Evolutionary conservation across 2,888 invertebrate genomes (phyloP), one percentile per base, ranked within the genome.

Genomic region (Mechanitis messenoides): DNA sequence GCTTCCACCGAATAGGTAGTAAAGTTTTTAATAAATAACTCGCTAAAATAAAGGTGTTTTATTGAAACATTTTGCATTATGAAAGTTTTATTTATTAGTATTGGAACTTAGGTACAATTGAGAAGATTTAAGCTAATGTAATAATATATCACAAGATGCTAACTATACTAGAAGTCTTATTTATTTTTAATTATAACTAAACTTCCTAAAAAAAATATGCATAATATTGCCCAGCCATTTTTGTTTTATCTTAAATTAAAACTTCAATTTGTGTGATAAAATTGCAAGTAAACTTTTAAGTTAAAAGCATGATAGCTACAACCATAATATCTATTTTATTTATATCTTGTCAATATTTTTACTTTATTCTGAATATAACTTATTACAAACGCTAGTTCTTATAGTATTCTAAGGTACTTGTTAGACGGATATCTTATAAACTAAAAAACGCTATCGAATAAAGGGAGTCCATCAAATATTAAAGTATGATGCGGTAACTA

Each of bases 11-110:
- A 68, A 72, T 79, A 76, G 79, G 72, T 82, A 81, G 74, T 71
- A 72, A 69, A 76, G 73, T 76, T 81, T 84, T 79, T 81, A 84
- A 83, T 84, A 87, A 86, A 86, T 74, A 72, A 62, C 45, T 57
- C 62, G 57, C 55, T 50, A 62, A 54, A 57, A 60, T 11, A 7
- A n/a, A 56, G 3, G 57, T 3, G 12, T 62, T 65, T 60, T 28
- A 60, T 45, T 61, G 3, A 47, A 38, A 55, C 47, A 45, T n/a
- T 11, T 12, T 33, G 45, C 47, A 31, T 45, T 45, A 9, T 33
- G 6, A 38, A 31, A 12, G 7, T 50, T 42, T 55, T 42, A 42
- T 45, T 46, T 45, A 54, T 50, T 50, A 20, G 20, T 20, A 50
- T 31, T 9, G n/a, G 2, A 31, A 31, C 50, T 50, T 50, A 9